Evolutionary conservation across 2,888 invertebrate species (phyloP).

Genomic region (Limnephilus lunatus): DNA sequence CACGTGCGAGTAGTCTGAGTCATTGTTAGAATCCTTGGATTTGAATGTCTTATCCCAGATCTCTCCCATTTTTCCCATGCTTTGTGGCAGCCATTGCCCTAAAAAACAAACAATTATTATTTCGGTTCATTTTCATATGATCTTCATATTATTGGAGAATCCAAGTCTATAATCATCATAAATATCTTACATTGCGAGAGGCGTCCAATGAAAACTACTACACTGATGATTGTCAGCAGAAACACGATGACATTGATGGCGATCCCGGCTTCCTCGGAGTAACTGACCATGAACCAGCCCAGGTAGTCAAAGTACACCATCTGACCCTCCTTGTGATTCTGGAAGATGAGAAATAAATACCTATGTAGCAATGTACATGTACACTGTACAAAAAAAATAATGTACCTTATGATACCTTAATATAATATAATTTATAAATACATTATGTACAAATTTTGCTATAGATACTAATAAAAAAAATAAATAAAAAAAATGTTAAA

Average conservation of each 20-base stretch:
- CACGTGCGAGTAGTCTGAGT: neutral
- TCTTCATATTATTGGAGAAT: neutral
- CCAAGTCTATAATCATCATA: neutral
- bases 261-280: conserved; percentile 76
- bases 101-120: neutral
- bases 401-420: too few relatives aligned
- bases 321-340: conserved; percentile 5
- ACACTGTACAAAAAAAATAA: too few relatives aligned
- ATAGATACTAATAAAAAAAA: too few relatives aligned
- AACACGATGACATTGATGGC: conserved; percentile 72
- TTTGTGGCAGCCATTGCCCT: neutral
- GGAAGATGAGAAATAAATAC: neutral
- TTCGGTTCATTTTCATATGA: neutral
- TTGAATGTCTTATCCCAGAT: neutral
- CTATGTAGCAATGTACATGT: too few relatives aligned
- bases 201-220: conserved; percentile 23
- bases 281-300: conserved; percentile 82
- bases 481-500: too few relatives aligned
- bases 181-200: conserved; percentile 5
- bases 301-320: conserved; percentile 79
- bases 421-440: too few relatives aligned
- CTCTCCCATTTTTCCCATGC: neutral
- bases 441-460: too few relatives aligned
- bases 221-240: conserved; percentile 70
- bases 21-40: neutral